Conservation (phyloP, 2,797 vertebrate genomes). For the Neomorphus geoffroyi region DNA sequence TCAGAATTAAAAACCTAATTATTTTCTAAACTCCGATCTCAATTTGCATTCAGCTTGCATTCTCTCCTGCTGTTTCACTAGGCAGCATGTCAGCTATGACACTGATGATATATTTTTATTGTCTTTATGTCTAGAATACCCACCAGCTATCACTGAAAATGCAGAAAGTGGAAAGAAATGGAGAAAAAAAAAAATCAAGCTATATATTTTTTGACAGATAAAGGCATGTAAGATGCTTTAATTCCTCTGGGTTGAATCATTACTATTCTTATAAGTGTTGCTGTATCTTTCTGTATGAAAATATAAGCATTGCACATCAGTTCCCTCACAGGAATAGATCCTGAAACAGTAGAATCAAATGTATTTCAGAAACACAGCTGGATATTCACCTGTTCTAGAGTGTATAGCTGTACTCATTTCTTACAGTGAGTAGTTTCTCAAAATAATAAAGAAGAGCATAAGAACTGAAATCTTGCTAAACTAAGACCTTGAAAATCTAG, state of each 20-base stretch:
- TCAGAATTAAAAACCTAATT: background rate
- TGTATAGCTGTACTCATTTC: background rate
- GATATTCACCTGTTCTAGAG: background rate
- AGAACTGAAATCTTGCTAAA: background rate
- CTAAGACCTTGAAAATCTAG: background rate
- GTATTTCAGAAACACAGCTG: background rate
- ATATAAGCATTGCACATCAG: background rate
- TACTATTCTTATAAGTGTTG: background rate
- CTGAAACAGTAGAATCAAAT: background rate
- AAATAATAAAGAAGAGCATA: background rate
- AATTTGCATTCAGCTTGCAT: background rate
- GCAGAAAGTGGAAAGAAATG: background rate
- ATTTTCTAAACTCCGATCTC: background rate
- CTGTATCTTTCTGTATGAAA: background rate
- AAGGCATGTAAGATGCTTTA: background rate
- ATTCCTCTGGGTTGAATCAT: background rate
- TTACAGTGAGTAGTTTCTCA: background rate
- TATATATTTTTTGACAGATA: background rate
- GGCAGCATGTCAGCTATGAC: background rate
- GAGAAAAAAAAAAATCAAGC: background rate
- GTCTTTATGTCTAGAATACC: background rate
- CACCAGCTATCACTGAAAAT: background rate
- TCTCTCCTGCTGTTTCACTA: background rate
- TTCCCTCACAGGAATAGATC: background rate
- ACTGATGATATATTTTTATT: background rate